phyloP scores from a whole-genome alignment of 2,888 invertebrate species.

The Phalera bucephala region DNA sequence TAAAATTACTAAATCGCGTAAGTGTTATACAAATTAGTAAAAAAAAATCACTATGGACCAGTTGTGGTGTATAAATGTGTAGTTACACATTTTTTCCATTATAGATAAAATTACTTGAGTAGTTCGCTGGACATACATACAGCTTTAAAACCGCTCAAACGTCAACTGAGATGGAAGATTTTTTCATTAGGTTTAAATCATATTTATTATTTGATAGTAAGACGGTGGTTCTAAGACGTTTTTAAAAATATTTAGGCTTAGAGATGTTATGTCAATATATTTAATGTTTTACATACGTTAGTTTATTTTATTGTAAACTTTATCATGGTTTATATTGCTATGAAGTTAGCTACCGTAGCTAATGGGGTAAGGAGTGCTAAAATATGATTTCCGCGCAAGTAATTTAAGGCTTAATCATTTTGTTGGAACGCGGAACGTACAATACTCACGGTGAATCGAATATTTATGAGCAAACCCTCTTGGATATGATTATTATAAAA shows the following conservation, averaged over 20 bases:
- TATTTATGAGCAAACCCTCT: too few relatives aligned
- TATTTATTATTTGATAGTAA: slow-evolving; percentile 56
- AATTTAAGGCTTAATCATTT: too few relatives aligned
- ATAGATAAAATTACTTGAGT: slow-evolving; percentile 18
- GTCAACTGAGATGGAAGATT: slow-evolving; percentile 38
- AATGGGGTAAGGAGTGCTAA: too few relatives aligned
- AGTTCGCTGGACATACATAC: slow-evolving; percentile 38
- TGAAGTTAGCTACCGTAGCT: slow-evolving; percentile 9
- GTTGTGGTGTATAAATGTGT: slow-evolving; percentile 3
- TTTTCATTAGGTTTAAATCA: slow-evolving; percentile 50
- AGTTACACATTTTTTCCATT: slow-evolving; percentile 1
- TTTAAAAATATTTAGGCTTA: slow-evolving; percentile 35
- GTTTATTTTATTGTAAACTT: slow-evolving; percentile 66
- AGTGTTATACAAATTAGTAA: slow-evolving; percentile 23
- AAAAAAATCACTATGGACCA: background rate
- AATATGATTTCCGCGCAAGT: too few relatives aligned
- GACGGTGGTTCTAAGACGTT: slow-evolving; percentile 36
- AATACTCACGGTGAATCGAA: too few relatives aligned
- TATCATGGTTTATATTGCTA: slow-evolving; percentile 64
- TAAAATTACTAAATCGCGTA: slow-evolving; percentile 19
- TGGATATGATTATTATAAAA: too few relatives aligned
- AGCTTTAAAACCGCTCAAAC: slow-evolving; percentile 67
- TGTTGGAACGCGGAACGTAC: too few relatives aligned
- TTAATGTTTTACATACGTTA: slow-evolving; percentile 70
- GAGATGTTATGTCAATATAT: slow-evolving; percentile 64